A percentile compares a stretch with the other conserved stretches of the same genome.
phyloP scores from a whole-genome alignment of 2,888 invertebrate species.

The Anaspis maculata region DNA sequence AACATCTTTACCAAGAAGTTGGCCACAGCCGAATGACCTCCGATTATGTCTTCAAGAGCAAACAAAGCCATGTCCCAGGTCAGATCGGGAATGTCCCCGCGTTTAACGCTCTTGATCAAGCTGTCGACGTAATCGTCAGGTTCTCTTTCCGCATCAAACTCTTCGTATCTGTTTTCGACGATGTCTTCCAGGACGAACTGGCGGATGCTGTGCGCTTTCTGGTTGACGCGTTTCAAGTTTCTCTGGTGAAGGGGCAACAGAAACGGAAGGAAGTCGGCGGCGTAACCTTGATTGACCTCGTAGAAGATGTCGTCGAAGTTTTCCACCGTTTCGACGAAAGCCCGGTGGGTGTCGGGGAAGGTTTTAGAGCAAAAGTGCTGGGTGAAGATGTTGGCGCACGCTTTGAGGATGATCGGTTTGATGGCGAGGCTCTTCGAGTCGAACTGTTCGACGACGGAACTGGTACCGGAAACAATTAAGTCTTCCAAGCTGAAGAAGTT shows the following conservation, averaged over 20 bases:
- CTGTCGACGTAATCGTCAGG: constrained; percentile 52
- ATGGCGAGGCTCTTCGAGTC: constrained; percentile 24
- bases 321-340: constrained; percentile 45
- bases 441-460: constrained; percentile 27
- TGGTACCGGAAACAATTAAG: constrained; percentile 43
- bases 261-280: constrained; percentile 57
- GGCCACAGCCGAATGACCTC: constrained; percentile 58
- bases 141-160: constrained; percentile 22
- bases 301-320: constrained; percentile 58
- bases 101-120: constrained; percentile 47
- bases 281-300: constrained; percentile 61
- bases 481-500: constrained; percentile 46
- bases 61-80: constrained; percentile 48
- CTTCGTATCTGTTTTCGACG: constrained; percentile 43
- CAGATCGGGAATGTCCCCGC: constrained; percentile 37
- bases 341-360: constrained; percentile 40
- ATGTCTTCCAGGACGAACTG: constrained; percentile 47
- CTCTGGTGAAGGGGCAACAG: constrained; percentile 47
- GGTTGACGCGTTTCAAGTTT: constrained; percentile 45
- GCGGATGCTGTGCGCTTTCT: constrained; percentile 47
- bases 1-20: constrained; percentile 53
- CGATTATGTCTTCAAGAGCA: constrained; percentile 41
- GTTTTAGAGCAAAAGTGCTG: constrained; percentile 52
- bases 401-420: constrained; percentile 45
- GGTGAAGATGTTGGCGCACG: constrained; percentile 54